These are phyloP conservation scores for Bilobella aurantiaca DNA, from an alignment of 1,140 invertebrate species.

Conservation along the genomic window DNA sequence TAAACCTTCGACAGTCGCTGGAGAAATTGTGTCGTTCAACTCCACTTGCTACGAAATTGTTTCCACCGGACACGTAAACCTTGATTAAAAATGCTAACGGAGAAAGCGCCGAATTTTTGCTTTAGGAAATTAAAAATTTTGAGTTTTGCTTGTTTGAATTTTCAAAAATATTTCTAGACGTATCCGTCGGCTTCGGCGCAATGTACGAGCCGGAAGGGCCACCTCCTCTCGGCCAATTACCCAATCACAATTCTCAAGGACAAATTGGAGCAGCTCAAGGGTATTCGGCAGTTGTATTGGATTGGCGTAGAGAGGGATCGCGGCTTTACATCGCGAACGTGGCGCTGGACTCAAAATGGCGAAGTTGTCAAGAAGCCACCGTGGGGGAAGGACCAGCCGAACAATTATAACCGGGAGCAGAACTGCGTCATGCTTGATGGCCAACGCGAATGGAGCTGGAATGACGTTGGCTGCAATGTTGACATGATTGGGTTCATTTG, in stretches of 20 bases:
- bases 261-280: slow-evolving; percentile 5
- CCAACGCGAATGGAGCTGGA: slow-evolving; percentile 79
- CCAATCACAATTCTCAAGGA: neutral
- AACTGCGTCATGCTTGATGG: slow-evolving; percentile 86
- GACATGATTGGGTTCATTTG: slow-evolving; percentile 88
- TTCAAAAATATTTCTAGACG: neutral
- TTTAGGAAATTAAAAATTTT: neutral
- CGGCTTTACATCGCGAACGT: slow-evolving; percentile 64
- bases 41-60: slow-evolving; percentile 5
- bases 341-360: slow-evolving; percentile 78
- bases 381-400: slow-evolving; percentile 88
- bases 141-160: neutral
- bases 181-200: neutral
- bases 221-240: neutral
- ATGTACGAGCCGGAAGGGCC: neutral
- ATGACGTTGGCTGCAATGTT: slow-evolving; percentile 85
- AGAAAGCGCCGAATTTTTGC: no score
- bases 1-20: neutral
- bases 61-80: neutral
- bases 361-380: slow-evolving; percentile 63
- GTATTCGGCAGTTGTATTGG: neutral
- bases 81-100: no score
- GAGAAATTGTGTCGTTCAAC: neutral
- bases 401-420: slow-evolving; percentile 90
- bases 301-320: slow-evolving; percentile 48